phyloP scores from a whole-genome alignment of 2,888 invertebrate species.

The Phyllotreta cruciferae region DNA sequence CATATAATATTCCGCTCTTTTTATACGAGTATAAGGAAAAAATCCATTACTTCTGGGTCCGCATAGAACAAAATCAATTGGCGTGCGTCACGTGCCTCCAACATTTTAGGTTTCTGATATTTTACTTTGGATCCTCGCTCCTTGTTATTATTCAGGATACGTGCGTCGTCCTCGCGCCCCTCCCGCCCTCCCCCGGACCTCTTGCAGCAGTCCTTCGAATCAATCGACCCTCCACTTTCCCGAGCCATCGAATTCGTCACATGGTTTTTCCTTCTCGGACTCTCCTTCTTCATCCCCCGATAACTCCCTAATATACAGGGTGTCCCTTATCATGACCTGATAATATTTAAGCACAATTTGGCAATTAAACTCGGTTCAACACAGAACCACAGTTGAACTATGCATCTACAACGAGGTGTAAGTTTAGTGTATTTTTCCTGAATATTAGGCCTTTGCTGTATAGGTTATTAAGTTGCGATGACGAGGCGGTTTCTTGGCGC shows the following conservation, averaged over 20 bases:
- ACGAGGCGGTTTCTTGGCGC: not conserved
- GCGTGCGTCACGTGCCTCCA: constrained; percentile 60
- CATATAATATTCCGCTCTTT: too few species aligned
- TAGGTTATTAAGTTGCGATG: too few species aligned
- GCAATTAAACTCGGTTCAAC: too few species aligned
- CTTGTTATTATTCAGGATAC: constrained; percentile 59
- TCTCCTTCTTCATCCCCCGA: too few species aligned
- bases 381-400: too few species aligned
- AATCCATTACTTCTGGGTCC: constrained; percentile 52
- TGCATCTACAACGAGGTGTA: too few species aligned
- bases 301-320: too few species aligned
- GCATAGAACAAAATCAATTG: constrained; percentile 62
- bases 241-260: constrained; percentile 19
- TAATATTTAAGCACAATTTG: too few species aligned
- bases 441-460: too few species aligned
- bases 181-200: constrained; percentile 18
- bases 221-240: constrained; percentile 28
- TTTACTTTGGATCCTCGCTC: constrained; percentile 56
- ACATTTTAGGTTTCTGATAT: constrained; percentile 62
- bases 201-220: constrained; percentile 27
- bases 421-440: too few species aligned
- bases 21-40: constrained; percentile 17
- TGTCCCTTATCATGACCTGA: too few species aligned
- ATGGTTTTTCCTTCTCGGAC: constrained; percentile 14
- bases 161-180: constrained; percentile 45